phyloP scores from a whole-genome alignment of 1,140 invertebrate species.

The Eurosta solidaginis region DNA sequence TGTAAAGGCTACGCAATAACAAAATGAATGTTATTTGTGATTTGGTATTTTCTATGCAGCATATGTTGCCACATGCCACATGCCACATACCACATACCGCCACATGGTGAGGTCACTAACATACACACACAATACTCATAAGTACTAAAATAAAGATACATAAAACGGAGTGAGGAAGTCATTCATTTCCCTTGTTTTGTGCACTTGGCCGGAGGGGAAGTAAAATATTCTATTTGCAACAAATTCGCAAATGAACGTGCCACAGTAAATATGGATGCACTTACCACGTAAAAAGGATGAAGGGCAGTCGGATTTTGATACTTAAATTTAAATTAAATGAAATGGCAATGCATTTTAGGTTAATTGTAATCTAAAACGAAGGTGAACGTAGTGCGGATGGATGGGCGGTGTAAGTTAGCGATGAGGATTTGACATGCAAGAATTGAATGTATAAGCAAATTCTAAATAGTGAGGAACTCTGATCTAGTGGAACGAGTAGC shows the following conservation, averaged over 20 bases:
- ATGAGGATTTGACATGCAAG: not conserved
- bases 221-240: not conserved
- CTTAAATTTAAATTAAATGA: conserved; percentile 19
- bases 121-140: not conserved
- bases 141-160: not conserved
- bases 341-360: conserved; percentile 17
- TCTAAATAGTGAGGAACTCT: not conserved
- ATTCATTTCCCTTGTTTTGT: not conserved
- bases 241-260: too few relatives aligned
- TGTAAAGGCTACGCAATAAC: not conserved
- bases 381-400: not conserved
- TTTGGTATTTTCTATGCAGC: conserved; percentile 8
- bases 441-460: not conserved
- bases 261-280: conserved; percentile 2
- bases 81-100: conserved; percentile 11
- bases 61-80: conserved; percentile 23
- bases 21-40: conserved; percentile 29
- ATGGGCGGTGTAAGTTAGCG: not conserved
- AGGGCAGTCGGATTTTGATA: not conserved
- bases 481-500: not conserved
- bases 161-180: not conserved
- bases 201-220: not conserved
- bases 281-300: not conserved
- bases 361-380: conserved; percentile 13
- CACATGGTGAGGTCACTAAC: not conserved